Conservation (phyloP, 2,797 vertebrate species). For the Enoplosus armatus region DNA sequence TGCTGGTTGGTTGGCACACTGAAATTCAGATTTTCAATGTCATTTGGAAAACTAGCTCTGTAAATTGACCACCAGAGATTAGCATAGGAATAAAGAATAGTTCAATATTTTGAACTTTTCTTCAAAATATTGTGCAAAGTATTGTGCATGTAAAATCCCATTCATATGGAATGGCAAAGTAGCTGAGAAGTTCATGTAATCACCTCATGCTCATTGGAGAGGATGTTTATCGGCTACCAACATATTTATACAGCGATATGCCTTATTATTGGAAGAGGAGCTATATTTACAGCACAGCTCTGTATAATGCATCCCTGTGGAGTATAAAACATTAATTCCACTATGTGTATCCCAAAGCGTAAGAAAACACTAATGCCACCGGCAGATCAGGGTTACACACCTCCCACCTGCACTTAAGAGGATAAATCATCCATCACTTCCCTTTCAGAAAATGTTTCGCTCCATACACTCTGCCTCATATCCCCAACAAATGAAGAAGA, state of each 20-base stretch:
- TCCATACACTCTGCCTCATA: conserved; percentile 68
- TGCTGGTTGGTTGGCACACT: not conserved
- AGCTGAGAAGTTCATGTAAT: conserved; percentile 22
- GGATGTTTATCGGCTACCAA: conserved; percentile 29
- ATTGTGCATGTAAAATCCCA: not conserved
- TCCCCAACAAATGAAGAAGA: conserved; percentile 83
- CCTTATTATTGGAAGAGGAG: conserved; percentile 50
- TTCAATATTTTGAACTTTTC: not conserved
- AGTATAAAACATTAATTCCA: conserved; percentile 64
- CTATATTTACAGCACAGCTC: conserved; percentile 67
- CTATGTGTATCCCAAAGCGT: conserved; percentile 56
- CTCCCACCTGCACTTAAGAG: conserved; percentile 69
- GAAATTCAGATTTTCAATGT: not conserved
- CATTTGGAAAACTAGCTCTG: not conserved
- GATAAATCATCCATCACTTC: conserved; percentile 76
- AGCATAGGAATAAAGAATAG: not conserved
- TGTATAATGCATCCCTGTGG: conserved; percentile 62
- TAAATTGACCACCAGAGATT: not conserved
- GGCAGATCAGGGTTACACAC: conserved; percentile 71
- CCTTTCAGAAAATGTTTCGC: conserved; percentile 73
- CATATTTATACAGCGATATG: conserved; percentile 49
- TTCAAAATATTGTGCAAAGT: too few relatives aligned
- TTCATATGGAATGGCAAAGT: not conserved
- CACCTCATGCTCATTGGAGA: conserved; percentile 3
- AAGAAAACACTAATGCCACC: conserved; percentile 72